phyloP scores from a whole-genome alignment of 2,797 vertebrate species.

The Melanotaenia nigrans region DNA sequence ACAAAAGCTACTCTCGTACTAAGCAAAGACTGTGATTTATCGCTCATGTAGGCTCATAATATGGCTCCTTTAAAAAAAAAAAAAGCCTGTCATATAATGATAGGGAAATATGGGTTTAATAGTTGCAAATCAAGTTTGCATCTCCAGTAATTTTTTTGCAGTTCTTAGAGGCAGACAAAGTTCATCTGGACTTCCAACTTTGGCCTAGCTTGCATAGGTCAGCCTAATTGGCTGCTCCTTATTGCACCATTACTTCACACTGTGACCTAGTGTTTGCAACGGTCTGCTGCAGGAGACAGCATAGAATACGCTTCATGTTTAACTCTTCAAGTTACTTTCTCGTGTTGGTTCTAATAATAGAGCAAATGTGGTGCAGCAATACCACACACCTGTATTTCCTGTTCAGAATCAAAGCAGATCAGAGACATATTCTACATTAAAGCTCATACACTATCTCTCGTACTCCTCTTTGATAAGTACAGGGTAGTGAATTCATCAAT shows the following conservation, averaged over 20 bases:
- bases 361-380: constrained; percentile 14
- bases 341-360: constrained; percentile 61
- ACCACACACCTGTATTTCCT: constrained; percentile 23
- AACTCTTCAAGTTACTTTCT: constrained; percentile 53
- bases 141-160: constrained; percentile 34
- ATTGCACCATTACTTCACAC: constrained; percentile 67
- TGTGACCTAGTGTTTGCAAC: constrained; percentile 60
- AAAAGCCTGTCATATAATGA: constrained; percentile 28
- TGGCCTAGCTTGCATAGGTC: constrained; percentile 51
- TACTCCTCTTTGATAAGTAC: constrained; percentile 30
- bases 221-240: constrained; percentile 68
- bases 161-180: constrained; percentile 27
- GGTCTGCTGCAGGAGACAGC: constrained; percentile 66
- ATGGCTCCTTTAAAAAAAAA: not conserved
- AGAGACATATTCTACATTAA: constrained; percentile 21
- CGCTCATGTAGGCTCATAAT: constrained; percentile 21
- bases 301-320: constrained; percentile 48
- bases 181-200: constrained; percentile 45
- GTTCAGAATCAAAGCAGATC: constrained; percentile 17
- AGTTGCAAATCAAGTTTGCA: constrained; percentile 15
- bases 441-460: constrained; percentile 13
- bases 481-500: constrained; percentile 38
- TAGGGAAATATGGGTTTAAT: constrained; percentile 20
- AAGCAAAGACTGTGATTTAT: constrained; percentile 35
- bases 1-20: constrained; percentile 43